Base-by-base conservation (phyloP, 2,888 invertebrate genomes). In the Lepidochitona cinerea region DNA sequence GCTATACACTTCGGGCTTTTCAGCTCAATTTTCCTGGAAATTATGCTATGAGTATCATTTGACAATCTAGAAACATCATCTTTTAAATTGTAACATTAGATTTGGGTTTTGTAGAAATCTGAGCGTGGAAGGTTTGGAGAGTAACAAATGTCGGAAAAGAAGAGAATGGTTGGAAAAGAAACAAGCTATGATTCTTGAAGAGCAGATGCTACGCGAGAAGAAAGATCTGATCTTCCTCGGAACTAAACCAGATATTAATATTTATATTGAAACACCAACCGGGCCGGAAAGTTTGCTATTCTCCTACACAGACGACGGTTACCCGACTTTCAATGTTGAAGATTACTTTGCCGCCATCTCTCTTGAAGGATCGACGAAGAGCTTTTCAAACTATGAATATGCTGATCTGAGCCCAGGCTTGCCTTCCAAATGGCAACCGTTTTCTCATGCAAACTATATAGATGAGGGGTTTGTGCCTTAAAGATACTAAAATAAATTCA, bases 41-140 rank as follows among this genome's bases (percentile, higher is more conserved):
- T n/a, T n/a, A n/a, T n/a, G n/a, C n/a, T n/a, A n/a, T n/a, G n/a
- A n/a, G n/a, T n/a, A n/a, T n/a, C n/a, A n/a, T n/a, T n/a, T n/a
- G n/a, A n/a, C n/a, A n/a, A n/a, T n/a, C n/a, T n/a, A n/a, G n/a
- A n/a, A n/a, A n/a, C n/a, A n/a, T n/a, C n/a, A n/a, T n/a, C n/a
- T n/a, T n/a, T n/a, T n/a, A n/a, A n/a, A n/a, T n/a, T n/a, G n/a
- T n/a, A n/a, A n/a, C n/a, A n/a, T n/a, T n/a, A n/a, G n/a, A n/a
- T n/a, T n/a, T n/a, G n/a, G n/a, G 41, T 18, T 18, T 41, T 41
- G n/a, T 32, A 59, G 59, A 59, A 29, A 59, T 26, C 23, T 59
- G 59, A 59, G 32, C 23, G 59, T 32, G 59, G 59, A 59, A 23
- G 59, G 59, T 59, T 59, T 59, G 59, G 59, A 59, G 32, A 59